A percentile compares a stretch with the other conserved stretches of the same genome.
phyloP scores from a whole-genome alignment of 2,888 invertebrate species.

The Acronicta alni region DNA sequence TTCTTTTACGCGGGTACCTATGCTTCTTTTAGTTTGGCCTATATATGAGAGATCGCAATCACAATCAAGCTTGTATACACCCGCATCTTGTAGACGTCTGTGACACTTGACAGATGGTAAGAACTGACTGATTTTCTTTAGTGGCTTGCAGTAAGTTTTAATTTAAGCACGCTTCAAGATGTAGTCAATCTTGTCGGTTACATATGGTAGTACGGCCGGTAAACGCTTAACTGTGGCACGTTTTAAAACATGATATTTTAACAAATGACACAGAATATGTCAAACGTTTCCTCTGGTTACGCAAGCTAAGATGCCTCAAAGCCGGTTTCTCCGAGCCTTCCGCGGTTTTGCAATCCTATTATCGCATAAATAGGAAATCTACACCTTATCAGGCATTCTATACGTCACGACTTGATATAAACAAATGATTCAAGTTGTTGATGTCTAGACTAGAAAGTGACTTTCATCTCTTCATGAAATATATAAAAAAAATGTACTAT shows the following conservation, averaged over 20 bases:
- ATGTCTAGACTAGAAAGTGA: conserved; percentile 28
- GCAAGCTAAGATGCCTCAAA: conserved; percentile 53
- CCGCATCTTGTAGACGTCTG: no score
- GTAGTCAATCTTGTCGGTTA: no score
- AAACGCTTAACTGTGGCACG: no score
- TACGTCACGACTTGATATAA: conserved; percentile 24
- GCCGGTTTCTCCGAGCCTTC: conserved; percentile 71
- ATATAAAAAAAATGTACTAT: neutral
- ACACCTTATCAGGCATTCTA: conserved; percentile 52
- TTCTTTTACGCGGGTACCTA: no score
- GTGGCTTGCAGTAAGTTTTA: no score
- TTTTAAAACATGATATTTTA: conserved; percentile 23
- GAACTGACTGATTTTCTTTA: no score
- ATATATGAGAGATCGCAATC: no score
- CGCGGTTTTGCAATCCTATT: conserved; percentile 71
- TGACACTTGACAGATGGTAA: no score
- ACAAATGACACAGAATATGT: conserved; percentile 51
- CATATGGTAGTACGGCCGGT: no score
- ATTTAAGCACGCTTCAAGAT: no score
- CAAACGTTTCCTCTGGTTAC: conserved; percentile 64
- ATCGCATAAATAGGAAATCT: conserved; percentile 63
- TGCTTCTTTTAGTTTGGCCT: no score
- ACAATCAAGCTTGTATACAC: no score
- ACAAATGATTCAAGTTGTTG: conserved; percentile 22
- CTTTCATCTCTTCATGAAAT: conserved; percentile 8